These are phyloP conservation scores for Idris sp. DNA, from an alignment of 1,140 invertebrate genomes.

Conservation along the genomic window DNA sequence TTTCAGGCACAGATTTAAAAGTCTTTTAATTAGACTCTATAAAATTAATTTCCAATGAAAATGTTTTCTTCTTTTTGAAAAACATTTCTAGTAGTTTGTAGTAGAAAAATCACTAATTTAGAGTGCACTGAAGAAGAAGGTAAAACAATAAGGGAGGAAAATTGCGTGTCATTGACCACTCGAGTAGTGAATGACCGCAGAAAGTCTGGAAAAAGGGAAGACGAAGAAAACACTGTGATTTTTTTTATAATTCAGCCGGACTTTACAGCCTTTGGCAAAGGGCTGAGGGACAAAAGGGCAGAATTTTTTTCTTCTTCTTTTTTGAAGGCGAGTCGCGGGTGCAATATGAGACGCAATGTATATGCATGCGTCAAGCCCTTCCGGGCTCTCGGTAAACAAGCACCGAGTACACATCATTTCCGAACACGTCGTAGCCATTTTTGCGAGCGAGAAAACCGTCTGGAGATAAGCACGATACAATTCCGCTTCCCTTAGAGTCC, in stretches of 20 bases:
- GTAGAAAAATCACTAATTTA: no score
- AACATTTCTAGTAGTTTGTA: no score
- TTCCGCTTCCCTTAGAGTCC: conserved; percentile 14
- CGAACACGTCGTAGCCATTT: conserved; percentile 31
- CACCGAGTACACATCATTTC: conserved; percentile 52
- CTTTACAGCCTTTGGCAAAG: conserved; percentile 49
- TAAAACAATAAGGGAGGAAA: not conserved
- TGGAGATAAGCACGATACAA: conserved; percentile 47
- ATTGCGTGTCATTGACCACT: conserved; percentile 18
- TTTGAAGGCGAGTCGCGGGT: conserved; percentile 27
- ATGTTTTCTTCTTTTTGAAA: no score
- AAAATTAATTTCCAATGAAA: no score
- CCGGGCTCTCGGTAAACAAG: conserved; percentile 46
- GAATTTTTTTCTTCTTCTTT: no score
- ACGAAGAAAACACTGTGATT: conserved; percentile 8
- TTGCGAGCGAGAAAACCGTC: conserved; percentile 38
- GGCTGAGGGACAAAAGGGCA: conserved; percentile 48
- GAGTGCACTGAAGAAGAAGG: no score
- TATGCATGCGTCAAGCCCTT: conserved; percentile 48
- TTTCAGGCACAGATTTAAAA: no score
- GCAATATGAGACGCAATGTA: conserved; percentile 55
- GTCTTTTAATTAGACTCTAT: no score
- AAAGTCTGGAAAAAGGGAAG: conserved; percentile 7
- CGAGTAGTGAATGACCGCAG: conserved; percentile 21
- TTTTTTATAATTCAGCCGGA: conserved; percentile 58